A percentile compares a stretch with the other conserved stretches of the same genome.
phyloP scores from a whole-genome alignment of 2,113 vertebrate genomes.

The Elgaria multicarinata region DNA sequence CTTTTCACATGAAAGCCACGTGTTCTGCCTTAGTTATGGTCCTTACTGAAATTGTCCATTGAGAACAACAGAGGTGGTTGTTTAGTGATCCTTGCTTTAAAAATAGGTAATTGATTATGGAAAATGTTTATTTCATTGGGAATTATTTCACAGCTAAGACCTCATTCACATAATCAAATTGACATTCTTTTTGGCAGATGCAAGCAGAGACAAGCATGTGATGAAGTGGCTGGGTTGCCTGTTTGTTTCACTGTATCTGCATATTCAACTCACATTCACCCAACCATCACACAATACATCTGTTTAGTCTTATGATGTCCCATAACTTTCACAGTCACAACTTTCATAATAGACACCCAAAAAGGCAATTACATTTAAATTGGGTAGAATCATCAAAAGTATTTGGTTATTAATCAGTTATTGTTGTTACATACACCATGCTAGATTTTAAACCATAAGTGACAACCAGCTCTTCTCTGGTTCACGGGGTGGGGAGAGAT shows the following conservation, averaged over 20 bases:
- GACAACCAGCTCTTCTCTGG: neutral
- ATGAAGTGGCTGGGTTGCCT: neutral
- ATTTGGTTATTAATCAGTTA: neutral
- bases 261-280: neutral
- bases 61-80: neutral
- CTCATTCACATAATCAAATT: slow-evolving; percentile 4
- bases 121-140: slow-evolving; percentile 10
- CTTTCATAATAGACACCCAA: neutral
- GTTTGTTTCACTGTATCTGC: neutral
- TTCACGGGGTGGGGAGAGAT: too few relatives aligned
- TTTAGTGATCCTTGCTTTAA: neutral
- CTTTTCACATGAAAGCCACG: neutral
- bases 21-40: neutral
- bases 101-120: neutral
- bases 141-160: neutral
- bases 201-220: neutral
- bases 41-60: neutral
- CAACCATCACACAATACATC: neutral
- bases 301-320: neutral
- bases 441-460: neutral
- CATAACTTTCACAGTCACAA: neutral
- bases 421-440: neutral
- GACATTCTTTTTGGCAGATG: neutral
- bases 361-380: neutral
- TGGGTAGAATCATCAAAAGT: neutral